Evolutionary conservation across 2,113 vertebrate species (phyloP).

Genomic region (Neolamprologus hecqui): DNA sequence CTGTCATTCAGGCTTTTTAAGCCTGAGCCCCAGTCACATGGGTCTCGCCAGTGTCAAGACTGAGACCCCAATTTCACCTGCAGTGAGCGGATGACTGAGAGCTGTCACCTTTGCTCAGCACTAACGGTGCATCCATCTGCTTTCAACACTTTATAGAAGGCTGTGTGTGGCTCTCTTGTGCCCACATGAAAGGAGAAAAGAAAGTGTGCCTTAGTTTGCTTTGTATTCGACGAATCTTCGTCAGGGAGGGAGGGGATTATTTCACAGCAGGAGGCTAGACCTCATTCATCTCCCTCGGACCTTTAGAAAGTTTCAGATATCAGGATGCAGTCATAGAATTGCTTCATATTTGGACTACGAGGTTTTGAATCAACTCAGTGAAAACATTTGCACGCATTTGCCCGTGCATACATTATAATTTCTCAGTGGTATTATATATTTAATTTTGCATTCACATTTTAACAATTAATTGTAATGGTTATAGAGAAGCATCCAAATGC

Average conservation of each 20-base stretch:
- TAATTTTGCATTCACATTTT: background rate
- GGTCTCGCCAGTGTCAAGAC: background rate
- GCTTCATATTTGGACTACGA: background rate
- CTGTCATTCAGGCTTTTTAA: background rate
- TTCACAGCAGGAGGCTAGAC: background rate
- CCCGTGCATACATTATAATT: background rate
- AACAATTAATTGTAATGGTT: background rate
- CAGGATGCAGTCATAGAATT: background rate
- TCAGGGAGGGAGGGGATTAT: conserved; percentile 34
- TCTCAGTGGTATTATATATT: background rate
- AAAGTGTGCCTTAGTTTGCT: conserved; percentile 23
- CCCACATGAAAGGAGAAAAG: conserved; percentile 24
- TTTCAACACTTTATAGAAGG: background rate
- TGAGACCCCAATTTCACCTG: conserved; percentile 51
- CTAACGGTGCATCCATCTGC: conserved; percentile 9
- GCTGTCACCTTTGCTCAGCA: conserved; percentile 38
- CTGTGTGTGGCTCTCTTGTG: conserved; percentile 8
- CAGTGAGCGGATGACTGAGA: conserved; percentile 22
- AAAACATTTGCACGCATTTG: background rate
- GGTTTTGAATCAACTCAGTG: background rate
- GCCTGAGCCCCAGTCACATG: background rate
- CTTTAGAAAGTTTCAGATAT: background rate
- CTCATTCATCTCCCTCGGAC: background rate
- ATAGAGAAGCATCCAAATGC: background rate
- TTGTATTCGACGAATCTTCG: conserved; percentile 2